These are phyloP conservation scores for Serilophus lunatus DNA, from an alignment of 2,113 vertebrate genomes.

Conservation along the genomic window DNA sequence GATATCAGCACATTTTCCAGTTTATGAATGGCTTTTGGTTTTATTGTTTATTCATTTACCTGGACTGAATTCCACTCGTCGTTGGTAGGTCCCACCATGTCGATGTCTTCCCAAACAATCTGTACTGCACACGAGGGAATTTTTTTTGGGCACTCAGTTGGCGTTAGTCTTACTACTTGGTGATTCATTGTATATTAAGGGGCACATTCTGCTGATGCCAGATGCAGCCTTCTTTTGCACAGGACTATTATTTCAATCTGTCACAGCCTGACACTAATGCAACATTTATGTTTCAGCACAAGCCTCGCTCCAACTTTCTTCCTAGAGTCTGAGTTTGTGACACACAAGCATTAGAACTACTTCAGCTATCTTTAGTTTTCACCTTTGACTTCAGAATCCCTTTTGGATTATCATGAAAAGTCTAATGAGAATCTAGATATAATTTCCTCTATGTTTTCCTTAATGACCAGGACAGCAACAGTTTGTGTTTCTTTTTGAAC, in stretches of 20 bases:
- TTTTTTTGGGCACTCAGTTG: neutral
- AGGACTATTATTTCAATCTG: neutral
- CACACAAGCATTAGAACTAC: neutral
- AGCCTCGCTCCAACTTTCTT: rapidly evolving
- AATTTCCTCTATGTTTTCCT: neutral
- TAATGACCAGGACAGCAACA: neutral
- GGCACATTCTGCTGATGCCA: neutral
- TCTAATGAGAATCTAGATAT: neutral
- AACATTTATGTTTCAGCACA: neutral
- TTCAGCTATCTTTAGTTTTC: neutral
- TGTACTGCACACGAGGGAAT: neutral
- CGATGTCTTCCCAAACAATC: neutral
- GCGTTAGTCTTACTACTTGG: neutral
- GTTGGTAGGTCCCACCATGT: neutral
- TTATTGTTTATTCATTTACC: conserved; percentile 42
- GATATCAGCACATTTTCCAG: conserved; percentile 12
- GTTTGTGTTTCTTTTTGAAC: neutral
- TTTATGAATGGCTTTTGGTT: conserved; percentile 17
- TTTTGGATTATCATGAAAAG: neutral
- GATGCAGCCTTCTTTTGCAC: neutral
- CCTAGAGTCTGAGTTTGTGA: neutral
- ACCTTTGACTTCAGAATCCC: neutral
- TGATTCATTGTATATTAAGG: neutral
- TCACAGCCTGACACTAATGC: neutral
- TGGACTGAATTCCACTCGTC: conserved; percentile 32